Evolutionary conservation across 2,888 invertebrate species (phyloP).

Genomic region (Synanthedon myopaeformis): DNA sequence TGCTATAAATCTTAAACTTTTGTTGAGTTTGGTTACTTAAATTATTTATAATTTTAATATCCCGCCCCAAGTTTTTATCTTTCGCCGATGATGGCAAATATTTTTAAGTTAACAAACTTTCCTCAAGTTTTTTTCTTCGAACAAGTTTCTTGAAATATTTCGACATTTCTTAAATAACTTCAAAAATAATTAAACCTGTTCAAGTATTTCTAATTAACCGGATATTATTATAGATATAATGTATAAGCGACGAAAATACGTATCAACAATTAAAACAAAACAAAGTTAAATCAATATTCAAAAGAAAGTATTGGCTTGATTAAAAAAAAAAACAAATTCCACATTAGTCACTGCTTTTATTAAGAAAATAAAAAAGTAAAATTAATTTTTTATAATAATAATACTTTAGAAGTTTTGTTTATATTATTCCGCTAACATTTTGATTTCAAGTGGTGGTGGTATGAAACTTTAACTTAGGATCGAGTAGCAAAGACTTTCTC

Average conservation of each 20-base stretch:
- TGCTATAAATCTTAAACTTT: slow-evolving; percentile 48
- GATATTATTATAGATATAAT: not conserved
- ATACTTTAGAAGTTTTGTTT: no score
- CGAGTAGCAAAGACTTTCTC: slow-evolving; percentile 37
- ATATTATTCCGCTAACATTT: slow-evolving; percentile 1
- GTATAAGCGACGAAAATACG: not conserved
- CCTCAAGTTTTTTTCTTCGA: not conserved
- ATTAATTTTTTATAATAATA: no score
- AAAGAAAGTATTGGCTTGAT: no score
- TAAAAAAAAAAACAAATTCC: no score
- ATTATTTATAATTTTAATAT: slow-evolving; percentile 39
- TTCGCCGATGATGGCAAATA: slow-evolving; percentile 1
- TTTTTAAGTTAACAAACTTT: not conserved
- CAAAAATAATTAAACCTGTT: not conserved
- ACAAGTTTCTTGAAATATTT: not conserved
- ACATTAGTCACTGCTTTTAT: no score
- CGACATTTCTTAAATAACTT: not conserved
- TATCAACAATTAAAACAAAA: no score
- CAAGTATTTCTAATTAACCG: not conserved
- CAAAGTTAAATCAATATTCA: no score
- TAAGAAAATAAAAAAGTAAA: no score
- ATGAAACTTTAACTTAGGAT: slow-evolving; percentile 32
- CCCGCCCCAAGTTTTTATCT: slow-evolving; percentile 14
- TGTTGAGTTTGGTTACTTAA: slow-evolving; percentile 36
- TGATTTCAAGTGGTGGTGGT: slow-evolving; percentile 7